phyloP scores from a whole-genome alignment of 1,140 invertebrate genomes.

The Halesus radiatus region DNA sequence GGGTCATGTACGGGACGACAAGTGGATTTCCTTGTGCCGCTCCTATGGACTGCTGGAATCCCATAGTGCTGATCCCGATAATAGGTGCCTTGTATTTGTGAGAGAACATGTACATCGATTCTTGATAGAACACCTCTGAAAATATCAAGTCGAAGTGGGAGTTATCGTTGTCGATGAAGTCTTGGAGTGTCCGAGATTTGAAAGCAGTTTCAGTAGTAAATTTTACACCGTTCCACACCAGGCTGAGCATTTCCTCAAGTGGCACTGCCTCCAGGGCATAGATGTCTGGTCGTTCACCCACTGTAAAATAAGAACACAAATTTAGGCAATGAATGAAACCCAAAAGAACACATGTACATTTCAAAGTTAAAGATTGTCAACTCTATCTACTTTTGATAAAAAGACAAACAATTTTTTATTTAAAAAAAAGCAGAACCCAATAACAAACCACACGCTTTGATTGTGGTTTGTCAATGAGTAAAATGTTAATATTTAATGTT shows the following conservation, averaged over 20 bases:
- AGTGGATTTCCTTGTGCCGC: conserved; percentile 62
- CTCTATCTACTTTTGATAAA: too few relatives aligned
- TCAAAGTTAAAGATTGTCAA: too few relatives aligned
- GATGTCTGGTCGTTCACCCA: conserved; percentile 35
- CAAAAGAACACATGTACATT: too few relatives aligned
- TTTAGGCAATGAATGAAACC: neutral
- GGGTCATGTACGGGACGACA: conserved; percentile 62
- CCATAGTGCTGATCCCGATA: conserved; percentile 62
- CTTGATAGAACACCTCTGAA: conserved; percentile 63
- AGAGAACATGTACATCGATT: conserved; percentile 65
- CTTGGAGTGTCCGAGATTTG: conserved; percentile 61
- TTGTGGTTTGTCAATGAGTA: too few relatives aligned
- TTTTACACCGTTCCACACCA: conserved; percentile 37
- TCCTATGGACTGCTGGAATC: conserved; percentile 64
- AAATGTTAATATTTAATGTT: too few relatives aligned
- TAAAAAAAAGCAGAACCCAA: too few relatives aligned
- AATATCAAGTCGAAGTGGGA: conserved; percentile 65
- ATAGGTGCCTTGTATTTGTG: conserved; percentile 64
- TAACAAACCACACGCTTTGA: too few relatives aligned
- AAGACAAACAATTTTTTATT: too few relatives aligned
- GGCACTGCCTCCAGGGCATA: conserved; percentile 14
- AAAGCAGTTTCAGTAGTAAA: conserved; percentile 60
- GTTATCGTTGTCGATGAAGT: conserved; percentile 61
- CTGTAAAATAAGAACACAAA: conserved; percentile 2
- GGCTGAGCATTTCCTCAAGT: conserved; percentile 15